Evolutionary conservation across 2,888 invertebrate species (phyloP), one percentile per base, ranked within the genome.

Genomic region (Resseliella maxima): DNA sequence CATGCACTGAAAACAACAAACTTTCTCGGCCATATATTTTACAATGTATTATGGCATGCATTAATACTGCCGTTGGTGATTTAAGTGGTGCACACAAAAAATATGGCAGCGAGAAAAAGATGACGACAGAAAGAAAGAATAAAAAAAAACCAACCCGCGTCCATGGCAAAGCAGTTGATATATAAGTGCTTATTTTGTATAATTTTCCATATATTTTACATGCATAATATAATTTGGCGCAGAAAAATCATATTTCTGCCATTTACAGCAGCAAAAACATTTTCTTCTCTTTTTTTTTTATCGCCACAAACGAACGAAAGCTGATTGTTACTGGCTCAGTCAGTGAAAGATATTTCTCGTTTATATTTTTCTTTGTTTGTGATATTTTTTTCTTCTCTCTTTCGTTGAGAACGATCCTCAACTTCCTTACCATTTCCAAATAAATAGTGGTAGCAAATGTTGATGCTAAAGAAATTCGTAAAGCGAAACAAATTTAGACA

Each of bases 81-180:
- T 72, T 72, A 72, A 72, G 72, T 72, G 72, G 72, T 72, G 72
- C 72, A 72, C 72, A 72, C 72, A 72, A 72, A 72, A 72, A 72
- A 72, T 72, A 59, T 72, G 72, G 27, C 31, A 31, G 72, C 72
- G 24, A 59, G 24, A 35, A 72, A 72, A 72, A 72, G 72, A 31
- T 72, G 72, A 72, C 72, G 31, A 72, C 72, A 72, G 72, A 72
- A 72, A 24, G 3, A 12, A 15, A 24, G 27, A 5, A n/a, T 12
- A 27, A 12, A 31, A 72, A 72, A 72, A 72, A 35, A 31, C 2
- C 31, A 15, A n/a, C 31, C 1, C 10, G 15, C 72, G 72, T 72
- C 31, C 72, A 72, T 72, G 31, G 72, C 27, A 72, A n/a, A 72
- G 72, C 72, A 72, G 72, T 72, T 72, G 72, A 72, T 72, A 72